Evolutionary conservation across 1,140 invertebrate species (phyloP), one percentile per base, ranked within the genome.

Genomic region (Pachyrhynchus sulphureomaculatus): DNA sequence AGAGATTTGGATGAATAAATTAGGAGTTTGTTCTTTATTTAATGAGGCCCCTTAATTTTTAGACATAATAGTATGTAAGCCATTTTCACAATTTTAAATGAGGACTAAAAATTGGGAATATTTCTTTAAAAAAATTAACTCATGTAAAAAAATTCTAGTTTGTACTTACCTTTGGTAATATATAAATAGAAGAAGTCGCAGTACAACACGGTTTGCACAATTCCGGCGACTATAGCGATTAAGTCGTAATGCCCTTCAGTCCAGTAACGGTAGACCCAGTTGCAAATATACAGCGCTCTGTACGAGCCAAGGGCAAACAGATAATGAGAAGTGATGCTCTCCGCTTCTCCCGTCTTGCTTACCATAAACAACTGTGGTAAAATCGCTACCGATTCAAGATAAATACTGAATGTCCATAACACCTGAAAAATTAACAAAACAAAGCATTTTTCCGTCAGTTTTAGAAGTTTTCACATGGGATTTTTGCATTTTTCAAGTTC

Each of bases 131-230:
- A n/a, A n/a, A n/a, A n/a, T n/a, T n/a, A n/a, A n/a, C n/a, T n/a
- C n/a, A n/a, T n/a, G n/a, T n/a, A n/a, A n/a, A n/a, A n/a, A n/a
- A n/a, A n/a, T n/a, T n/a, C n/a, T n/a, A n/a, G n/a, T n/a, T n/a
- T n/a, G n/a, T 10, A 64, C 68, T 78, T 83, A 93, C 91, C 93
- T 95, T 98, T 98, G 75, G 96, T 99, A 76, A 99, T 92, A 79
- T 99, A 99, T 51, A 99, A 84, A 82, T 99, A 99, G 83, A 99
- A 99, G 86, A 99, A 99, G 82, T 99, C 97, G 82, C 96, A 99
- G 80, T 99, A 99, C 24, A 99, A 84, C 54, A 99, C 90, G 26
- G 97, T 99, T 78, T 99, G 98, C 29, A 97, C 90, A 58, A 96
- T 84, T 64, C 97, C 97, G 72, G 97, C 92, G 32, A 98, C 88